Evolutionary conservation across 2,797 vertebrate genomes (phyloP).

Genomic region (Phyllotis vaccarum): DNA sequence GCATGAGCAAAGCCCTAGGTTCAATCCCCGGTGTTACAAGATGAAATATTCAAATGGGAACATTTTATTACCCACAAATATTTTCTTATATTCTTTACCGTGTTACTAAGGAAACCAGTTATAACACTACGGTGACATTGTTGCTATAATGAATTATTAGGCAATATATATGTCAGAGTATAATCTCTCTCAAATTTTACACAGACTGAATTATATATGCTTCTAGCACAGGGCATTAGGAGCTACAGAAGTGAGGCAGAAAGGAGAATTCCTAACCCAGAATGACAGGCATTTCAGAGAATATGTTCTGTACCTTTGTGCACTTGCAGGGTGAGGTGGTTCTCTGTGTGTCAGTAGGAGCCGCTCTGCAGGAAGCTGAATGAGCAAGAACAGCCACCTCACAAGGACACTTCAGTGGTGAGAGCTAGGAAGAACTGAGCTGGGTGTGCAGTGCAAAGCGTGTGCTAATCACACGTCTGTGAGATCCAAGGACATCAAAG

Average conservation of each 20-base stretch:
- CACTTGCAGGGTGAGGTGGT: neutral
- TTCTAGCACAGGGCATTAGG: constrained; percentile 59
- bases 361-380: neutral
- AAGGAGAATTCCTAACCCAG: constrained; percentile 16
- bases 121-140: constrained; percentile 64
- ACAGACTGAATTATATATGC: constrained; percentile 63
- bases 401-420: neutral
- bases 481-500: constrained; percentile 58
- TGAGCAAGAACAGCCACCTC: neutral
- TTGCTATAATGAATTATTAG: constrained; percentile 73
- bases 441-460: constrained; percentile 40
- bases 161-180: constrained; percentile 52
- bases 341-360: neutral
- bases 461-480: constrained; percentile 73
- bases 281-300: constrained; percentile 48
- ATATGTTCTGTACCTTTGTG: neutral
- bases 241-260: neutral
- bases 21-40: neutral
- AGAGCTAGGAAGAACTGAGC: neutral
- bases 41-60: constrained; percentile 75
- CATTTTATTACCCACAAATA: constrained; percentile 78
- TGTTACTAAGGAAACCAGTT: constrained; percentile 81
- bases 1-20: neutral
- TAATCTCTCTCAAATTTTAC: constrained; percentile 75
- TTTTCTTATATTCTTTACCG: constrained; percentile 70